These are phyloP conservation scores for Vimba vimba DNA, from an alignment of 2,113 vertebrate genomes.

Conservation along the genomic window DNA sequence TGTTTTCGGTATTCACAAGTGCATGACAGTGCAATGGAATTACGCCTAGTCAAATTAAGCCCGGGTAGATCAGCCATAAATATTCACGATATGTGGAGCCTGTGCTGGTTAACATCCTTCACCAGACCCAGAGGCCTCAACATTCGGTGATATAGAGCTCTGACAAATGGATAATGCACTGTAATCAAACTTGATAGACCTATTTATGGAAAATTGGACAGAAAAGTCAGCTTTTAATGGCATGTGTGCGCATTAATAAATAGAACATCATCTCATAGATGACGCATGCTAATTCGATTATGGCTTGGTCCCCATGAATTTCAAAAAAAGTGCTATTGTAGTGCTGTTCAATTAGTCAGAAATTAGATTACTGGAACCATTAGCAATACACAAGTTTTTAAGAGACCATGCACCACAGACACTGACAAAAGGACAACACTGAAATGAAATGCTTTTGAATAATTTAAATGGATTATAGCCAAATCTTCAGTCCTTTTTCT, in stretches of 20 bases:
- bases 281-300: conserved; percentile 43
- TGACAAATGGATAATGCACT: conserved; percentile 34
- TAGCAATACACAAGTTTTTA: neutral
- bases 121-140: neutral
- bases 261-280: conserved; percentile 12
- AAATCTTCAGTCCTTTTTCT: neutral
- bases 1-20: conserved; percentile 61
- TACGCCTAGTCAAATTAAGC: conserved; percentile 46
- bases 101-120: neutral
- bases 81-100: conserved; percentile 28
- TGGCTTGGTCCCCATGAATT: neutral
- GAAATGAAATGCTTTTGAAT: neutral
- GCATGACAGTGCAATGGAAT: conserved; percentile 56
- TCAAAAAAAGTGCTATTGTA: conserved; percentile 27
- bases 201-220: conserved; percentile 19
- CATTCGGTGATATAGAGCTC: neutral
- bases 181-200: conserved; percentile 43
- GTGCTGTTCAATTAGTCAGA: conserved; percentile 37
- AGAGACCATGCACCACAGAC: no score
- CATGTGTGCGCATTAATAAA: conserved; percentile 11
- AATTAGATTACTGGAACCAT: conserved; percentile 4
- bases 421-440: neutral
- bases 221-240: conserved; percentile 37
- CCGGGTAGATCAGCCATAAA: conserved; percentile 33
- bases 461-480: neutral